Evolutionary conservation across 2,113 vertebrate species (phyloP).

Genomic region (Parotia lawesii): DNA sequence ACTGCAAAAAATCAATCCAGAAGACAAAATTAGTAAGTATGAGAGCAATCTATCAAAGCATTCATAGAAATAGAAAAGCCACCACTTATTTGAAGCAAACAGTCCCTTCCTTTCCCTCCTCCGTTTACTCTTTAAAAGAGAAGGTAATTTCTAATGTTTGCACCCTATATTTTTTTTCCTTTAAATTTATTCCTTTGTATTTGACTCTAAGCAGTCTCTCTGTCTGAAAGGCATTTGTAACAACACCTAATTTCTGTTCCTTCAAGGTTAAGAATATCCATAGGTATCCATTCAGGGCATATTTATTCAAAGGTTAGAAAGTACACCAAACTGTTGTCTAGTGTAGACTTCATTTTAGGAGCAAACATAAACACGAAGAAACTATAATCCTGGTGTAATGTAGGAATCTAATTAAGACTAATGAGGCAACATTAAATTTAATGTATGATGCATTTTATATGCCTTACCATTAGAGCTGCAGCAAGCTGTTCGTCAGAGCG

Average conservation of each 20-base stretch:
- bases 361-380: constrained; percentile 72
- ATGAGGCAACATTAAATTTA: constrained; percentile 81
- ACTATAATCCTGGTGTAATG: constrained; percentile 72
- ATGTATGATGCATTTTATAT: constrained; percentile 80
- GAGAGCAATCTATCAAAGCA: not conserved
- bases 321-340: constrained; percentile 52
- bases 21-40: not conserved
- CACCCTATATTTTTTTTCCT: not conserved
- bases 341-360: constrained; percentile 66
- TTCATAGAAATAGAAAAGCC: not conserved
- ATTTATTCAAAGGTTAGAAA: constrained; percentile 67
- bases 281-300: constrained; percentile 1
- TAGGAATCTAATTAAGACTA: constrained; percentile 81
- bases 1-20: not conserved
- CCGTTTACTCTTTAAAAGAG: not conserved
- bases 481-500: constrained; percentile 73
- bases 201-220: not conserved
- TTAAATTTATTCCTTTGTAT: not conserved
- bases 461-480: constrained; percentile 68
- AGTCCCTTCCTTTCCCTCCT: not conserved
- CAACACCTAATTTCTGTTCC: not conserved
- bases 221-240: not conserved
- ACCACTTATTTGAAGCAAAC: not conserved
- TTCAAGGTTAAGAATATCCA: not conserved
- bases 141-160: constrained; percentile 22